A percentile compares a stretch with the other conserved stretches of the same genome.
Evolutionary conservation across 2,113 vertebrate genomes (phyloP).

Genomic region (Hassar affinis): DNA sequence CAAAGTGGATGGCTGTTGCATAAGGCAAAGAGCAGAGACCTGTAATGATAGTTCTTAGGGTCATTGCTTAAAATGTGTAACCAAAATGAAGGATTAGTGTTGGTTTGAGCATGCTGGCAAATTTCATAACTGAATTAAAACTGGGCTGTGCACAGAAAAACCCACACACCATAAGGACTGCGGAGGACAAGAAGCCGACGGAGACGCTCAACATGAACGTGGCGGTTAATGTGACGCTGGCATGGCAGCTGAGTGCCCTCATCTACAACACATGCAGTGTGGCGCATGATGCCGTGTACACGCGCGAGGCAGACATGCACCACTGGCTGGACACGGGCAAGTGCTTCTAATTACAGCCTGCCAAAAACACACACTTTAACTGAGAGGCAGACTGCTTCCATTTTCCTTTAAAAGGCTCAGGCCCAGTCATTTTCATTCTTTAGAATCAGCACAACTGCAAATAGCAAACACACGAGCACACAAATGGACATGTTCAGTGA

Average conservation of each 20-base stretch:
- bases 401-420: conserved; percentile 23
- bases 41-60: background rate
- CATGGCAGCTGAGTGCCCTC: conserved; percentile 85
- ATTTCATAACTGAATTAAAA: background rate
- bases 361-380: conserved; percentile 18
- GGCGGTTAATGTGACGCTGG: conserved; percentile 86
- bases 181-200: conserved; percentile 82
- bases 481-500: background rate
- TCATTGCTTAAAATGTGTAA: background rate
- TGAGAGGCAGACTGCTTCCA: conserved; percentile 11
- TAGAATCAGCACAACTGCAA: conserved; percentile 12
- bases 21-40: background rate
- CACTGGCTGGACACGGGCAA: conserved; percentile 89
- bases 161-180: conserved; percentile 83
- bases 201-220: conserved; percentile 88
- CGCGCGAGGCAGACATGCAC: conserved; percentile 84
- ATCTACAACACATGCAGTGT: conserved; percentile 89
- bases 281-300: conserved; percentile 87
- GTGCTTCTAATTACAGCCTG: conserved; percentile 49
- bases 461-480: conserved; percentile 17
- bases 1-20: background rate
- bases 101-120: background rate
- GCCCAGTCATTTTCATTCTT: conserved; percentile 19
- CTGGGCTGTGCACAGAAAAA: conserved; percentile 81
- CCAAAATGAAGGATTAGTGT: background rate